These are phyloP conservation scores for Rhyacichthys aspro DNA, from an alignment of 2,797 vertebrate genomes.

Conservation along the genomic window DNA sequence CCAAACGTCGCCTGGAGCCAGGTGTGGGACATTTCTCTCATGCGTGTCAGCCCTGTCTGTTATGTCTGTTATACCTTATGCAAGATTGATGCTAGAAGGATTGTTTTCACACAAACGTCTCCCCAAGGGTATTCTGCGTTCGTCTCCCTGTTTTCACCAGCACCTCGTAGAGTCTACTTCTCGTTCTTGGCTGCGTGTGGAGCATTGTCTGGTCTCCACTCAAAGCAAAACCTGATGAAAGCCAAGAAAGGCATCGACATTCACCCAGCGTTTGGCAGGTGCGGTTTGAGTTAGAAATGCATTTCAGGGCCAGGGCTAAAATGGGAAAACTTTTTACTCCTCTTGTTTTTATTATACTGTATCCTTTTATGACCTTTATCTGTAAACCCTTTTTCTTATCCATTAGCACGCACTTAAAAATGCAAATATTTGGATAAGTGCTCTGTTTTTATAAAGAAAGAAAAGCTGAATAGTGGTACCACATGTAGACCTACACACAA, in stretches of 20 bases:
- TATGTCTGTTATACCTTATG: conserved; percentile 17
- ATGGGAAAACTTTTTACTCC: background rate
- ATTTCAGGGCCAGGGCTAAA: background rate
- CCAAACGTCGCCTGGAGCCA: conserved; percentile 39
- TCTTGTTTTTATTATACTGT: background rate
- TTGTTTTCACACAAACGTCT: conserved; percentile 21
- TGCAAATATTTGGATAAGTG: conserved; percentile 6
- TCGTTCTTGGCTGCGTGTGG: conserved; percentile 19
- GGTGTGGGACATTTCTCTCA: conserved; percentile 21
- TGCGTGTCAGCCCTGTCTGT: conserved; percentile 3
- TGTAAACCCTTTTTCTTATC: background rate
- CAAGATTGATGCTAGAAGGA: conserved; percentile 10
- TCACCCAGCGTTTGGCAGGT: conserved; percentile 12
- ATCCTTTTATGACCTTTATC: background rate
- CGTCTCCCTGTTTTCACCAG: conserved; percentile 20
- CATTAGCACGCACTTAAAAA: background rate
- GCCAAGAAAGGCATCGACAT: conserved; percentile 12
- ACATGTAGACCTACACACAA: background rate
- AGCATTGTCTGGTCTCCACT: conserved; percentile 9
- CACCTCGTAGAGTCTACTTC: conserved; percentile 19
- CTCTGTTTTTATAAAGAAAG: background rate
- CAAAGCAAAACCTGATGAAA: conserved; percentile 16
- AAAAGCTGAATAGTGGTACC: too few relatives aligned
- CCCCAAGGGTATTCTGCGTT: conserved; percentile 17
- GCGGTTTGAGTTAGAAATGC: background rate